Evolutionary conservation across 2,888 invertebrate genomes (phyloP).

Genomic region (Lamellibrachia columna): DNA sequence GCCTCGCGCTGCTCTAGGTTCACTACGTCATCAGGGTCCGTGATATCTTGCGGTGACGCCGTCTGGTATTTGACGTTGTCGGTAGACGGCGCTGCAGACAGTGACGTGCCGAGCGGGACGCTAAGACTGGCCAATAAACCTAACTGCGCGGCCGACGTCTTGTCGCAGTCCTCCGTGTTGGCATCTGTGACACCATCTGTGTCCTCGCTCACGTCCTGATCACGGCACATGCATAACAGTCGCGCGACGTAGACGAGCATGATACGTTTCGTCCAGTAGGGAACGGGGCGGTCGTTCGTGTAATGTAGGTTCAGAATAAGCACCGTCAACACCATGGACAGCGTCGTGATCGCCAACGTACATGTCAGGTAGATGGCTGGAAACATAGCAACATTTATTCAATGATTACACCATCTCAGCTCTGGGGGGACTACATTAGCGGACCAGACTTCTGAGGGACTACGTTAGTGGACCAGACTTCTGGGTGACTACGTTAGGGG

Average conservation of each 20-base stretch:
- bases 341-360: slow-evolving; percentile 39
- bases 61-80: not conserved
- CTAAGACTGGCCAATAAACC: not conserved
- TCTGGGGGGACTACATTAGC: not conserved
- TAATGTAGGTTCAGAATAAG: slow-evolving; percentile 36
- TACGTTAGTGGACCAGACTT: not conserved
- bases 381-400: slow-evolving; percentile 32
- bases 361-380: slow-evolving; percentile 39
- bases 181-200: not conserved
- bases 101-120: not conserved
- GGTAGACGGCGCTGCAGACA: not conserved
- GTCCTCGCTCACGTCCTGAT: not conserved
- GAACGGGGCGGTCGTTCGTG: slow-evolving; percentile 34
- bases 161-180: not conserved
- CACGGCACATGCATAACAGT: slow-evolving; percentile 32
- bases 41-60: not conserved
- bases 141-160: not conserved
- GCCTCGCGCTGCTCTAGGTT: not conserved
- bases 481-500: no score
- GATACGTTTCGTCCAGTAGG: slow-evolving; percentile 26
- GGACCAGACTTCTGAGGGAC: slow-evolving; percentile 22
- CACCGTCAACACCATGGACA: slow-evolving; percentile 39
- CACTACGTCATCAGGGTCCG: not conserved
- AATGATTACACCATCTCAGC: slow-evolving; percentile 23
- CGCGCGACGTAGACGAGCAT: slow-evolving; percentile 34